Base-by-base conservation (phyloP, 2,888 invertebrate species). In the Drosophila meridiana region DNA sequence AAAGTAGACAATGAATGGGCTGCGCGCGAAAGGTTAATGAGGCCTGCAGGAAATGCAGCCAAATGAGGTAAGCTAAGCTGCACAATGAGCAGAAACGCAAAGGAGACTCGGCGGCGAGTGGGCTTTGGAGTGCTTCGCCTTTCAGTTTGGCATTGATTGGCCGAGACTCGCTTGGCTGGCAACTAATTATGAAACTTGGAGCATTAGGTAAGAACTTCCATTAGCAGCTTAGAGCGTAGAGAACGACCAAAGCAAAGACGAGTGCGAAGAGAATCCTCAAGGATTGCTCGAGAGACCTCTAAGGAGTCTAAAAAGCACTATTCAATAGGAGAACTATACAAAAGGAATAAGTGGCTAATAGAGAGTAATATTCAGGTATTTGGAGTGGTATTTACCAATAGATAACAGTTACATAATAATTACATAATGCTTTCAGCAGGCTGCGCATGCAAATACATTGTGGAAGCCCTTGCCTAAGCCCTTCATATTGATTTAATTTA, bases 21-120 rank as follows among this genome's bases (percentile, higher is more conserved):
- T 60, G 56, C 64, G 72, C 69, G 58, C 55, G 80, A 82, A 82
- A 89, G 89, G 85, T 89, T 85, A 85, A 85, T 85, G 85, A 89
- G 85, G 85, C 85, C 85, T 82, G 71, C 70, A 73, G 80, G 80
- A 73, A 62, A 61, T 42, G 65, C 78, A 80, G 73, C 65, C 61
- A 70, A 76, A 61, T 57, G 38, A 75, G 63, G 56, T 47, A 61
- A 60, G 50, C 40, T 26, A 53, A 59, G 57, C 50, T 47, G 42
- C 40, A 70, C 69, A 69, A 57, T 65, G 34, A 40, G 61, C n/a
- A 36, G 26, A 40, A 76, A 40, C 28, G 9, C 14, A 45, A 20
- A n/a, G 26, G 40, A 36, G 11, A 58, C 30, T 40, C 20, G 20
- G 20, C 20, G 34, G 4, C 3, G 26, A 6, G 20, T 0, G 7